phyloP scores from a whole-genome alignment of 2,888 invertebrate species.

The Laothoe populi region DNA sequence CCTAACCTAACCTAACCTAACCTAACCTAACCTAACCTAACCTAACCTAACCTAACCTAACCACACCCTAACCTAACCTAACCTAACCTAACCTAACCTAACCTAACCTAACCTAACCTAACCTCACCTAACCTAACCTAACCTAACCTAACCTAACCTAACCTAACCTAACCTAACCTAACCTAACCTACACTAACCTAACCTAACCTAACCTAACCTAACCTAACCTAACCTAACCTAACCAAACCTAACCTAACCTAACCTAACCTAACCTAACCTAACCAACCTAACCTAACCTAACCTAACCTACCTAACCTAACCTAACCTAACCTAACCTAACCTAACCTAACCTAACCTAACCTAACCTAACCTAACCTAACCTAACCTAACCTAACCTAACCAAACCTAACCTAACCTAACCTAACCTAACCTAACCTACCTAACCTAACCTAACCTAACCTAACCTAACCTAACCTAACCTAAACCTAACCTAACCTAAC shows the following conservation, averaged over 20 bases:
- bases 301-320: slow-evolving; percentile 36
- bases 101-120: slow-evolving; percentile 31
- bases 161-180: slow-evolving; percentile 36
- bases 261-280: slow-evolving; percentile 37
- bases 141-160: slow-evolving; percentile 36
- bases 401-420: slow-evolving; percentile 38
- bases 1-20: slow-evolving; percentile 32
- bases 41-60: slow-evolving; percentile 30
- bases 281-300: slow-evolving; percentile 37
- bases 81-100: slow-evolving; percentile 31
- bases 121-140: slow-evolving; percentile 31
- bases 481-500: slow-evolving; percentile 36
- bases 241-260: slow-evolving; percentile 38
- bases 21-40: slow-evolving; percentile 37
- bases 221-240: slow-evolving; percentile 36
- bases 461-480: slow-evolving; percentile 35
- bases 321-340: slow-evolving; percentile 37
- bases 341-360: slow-evolving; percentile 40
- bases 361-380: slow-evolving; percentile 39
- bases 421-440: slow-evolving; percentile 36
- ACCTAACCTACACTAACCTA: slow-evolving; percentile 38
- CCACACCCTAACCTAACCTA: slow-evolving; percentile 30
- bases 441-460: slow-evolving; percentile 34
- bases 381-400: slow-evolving; percentile 40
- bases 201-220: slow-evolving; percentile 38